phyloP scores from a whole-genome alignment of 2,113 vertebrate species.

The Halcyon senegalensis region DNA sequence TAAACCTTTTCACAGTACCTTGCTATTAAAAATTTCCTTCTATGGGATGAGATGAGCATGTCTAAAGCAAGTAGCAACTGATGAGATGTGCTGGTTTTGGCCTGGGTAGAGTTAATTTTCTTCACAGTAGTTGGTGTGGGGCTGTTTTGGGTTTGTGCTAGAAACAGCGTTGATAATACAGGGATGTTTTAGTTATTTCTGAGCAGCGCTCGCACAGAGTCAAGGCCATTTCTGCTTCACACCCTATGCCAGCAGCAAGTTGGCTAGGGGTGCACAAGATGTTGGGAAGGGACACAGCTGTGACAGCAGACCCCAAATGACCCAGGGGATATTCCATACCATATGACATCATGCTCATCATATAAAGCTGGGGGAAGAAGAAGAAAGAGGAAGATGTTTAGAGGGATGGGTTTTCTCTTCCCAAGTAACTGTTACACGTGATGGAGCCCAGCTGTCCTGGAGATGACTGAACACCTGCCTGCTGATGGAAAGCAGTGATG shows the following conservation, averaged over 20 bases:
- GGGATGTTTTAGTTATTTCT: neutral
- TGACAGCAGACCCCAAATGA: neutral
- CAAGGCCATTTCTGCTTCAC: neutral
- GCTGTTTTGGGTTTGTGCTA: neutral
- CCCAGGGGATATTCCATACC: neutral
- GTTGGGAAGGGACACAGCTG: neutral
- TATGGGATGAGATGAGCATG: neutral
- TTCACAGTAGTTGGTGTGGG: neutral
- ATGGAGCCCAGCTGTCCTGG: neutral
- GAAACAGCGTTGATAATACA: neutral
- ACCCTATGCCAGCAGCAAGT: neutral
- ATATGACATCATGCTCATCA: neutral
- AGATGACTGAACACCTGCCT: neutral
- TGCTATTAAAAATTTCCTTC: neutral
- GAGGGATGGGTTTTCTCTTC: neutral
- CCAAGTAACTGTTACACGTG: neutral
- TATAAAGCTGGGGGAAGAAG: neutral
- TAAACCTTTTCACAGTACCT: neutral
- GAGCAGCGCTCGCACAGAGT: neutral
- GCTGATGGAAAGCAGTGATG: neutral
- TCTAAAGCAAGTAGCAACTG: neutral
- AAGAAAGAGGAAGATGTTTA: neutral
- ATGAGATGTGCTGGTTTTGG: neutral
- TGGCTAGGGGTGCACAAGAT: neutral
- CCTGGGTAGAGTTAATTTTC: neutral